A percentile compares a stretch with the other conserved stretches of the same genome.
Evolutionary conservation across 2,113 vertebrate genomes (phyloP).

Genomic region (Panthera leo): DNA sequence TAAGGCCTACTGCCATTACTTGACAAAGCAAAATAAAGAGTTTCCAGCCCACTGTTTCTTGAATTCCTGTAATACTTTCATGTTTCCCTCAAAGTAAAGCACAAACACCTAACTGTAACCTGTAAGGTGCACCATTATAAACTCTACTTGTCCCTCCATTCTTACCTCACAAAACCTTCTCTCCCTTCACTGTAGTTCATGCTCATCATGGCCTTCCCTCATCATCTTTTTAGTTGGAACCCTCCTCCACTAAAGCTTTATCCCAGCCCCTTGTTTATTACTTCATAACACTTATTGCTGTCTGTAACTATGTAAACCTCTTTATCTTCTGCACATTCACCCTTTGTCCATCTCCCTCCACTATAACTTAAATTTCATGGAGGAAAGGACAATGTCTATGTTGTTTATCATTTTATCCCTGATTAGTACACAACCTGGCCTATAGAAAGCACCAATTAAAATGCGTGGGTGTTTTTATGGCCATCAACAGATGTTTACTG

Average conservation of each 20-base stretch:
- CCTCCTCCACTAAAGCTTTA: not conserved
- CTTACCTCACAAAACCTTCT: not conserved
- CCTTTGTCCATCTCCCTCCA: not conserved
- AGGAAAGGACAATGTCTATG: not conserved
- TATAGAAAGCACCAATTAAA: not conserved
- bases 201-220: not conserved
- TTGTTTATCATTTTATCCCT: not conserved
- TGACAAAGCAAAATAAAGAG: not conserved
- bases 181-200: not conserved
- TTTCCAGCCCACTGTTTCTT: not conserved
- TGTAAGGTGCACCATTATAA: accelerated
- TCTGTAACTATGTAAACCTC: not conserved
- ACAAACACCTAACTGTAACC: not conserved
- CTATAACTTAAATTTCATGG: not conserved
- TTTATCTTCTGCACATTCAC: not conserved
- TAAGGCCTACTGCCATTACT: not conserved
- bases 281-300: not conserved
- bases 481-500: not conserved
- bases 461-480: not conserved
- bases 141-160: not conserved
- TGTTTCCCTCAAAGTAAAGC: not conserved
- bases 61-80: not conserved
- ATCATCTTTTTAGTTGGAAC: not conserved
- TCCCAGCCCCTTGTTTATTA: not conserved
- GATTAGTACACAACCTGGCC: not conserved